phyloP scores from a whole-genome alignment of 1,140 invertebrate species.

The Drosophila kohkoa region DNA sequence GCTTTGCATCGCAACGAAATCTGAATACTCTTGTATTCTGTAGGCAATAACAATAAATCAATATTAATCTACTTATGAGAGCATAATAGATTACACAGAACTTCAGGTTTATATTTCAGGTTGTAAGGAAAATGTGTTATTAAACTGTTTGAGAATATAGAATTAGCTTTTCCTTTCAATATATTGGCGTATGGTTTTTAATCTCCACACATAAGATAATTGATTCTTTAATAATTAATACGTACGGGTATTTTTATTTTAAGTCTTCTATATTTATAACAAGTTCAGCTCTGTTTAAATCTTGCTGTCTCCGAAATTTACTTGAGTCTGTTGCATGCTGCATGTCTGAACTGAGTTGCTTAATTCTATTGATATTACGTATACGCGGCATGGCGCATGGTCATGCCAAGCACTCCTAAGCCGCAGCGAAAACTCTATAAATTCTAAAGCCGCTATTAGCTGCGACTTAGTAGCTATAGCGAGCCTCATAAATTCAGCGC shows the following conservation, averaged over 20 bases:
- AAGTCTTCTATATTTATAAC: too few species aligned
- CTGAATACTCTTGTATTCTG: constrained; percentile 26
- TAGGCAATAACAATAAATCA: constrained; percentile 4
- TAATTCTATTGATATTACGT: constrained; percentile 60
- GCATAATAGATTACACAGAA: neutral
- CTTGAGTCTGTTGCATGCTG: neutral
- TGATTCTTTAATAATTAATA: neutral
- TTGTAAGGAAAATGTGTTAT: neutral
- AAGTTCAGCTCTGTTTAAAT: neutral
- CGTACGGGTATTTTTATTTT: neutral
- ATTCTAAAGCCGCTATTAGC: constrained; percentile 81
- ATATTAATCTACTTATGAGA: constrained; percentile 14
- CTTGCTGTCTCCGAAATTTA: neutral
- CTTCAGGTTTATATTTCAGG: neutral
- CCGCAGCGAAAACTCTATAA: constrained; percentile 71
- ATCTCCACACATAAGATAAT: neutral
- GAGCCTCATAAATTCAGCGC: constrained; percentile 45
- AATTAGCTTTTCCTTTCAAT: neutral
- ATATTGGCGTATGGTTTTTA: neutral
- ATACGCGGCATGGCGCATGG: constrained; percentile 33
- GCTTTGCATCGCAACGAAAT: neutral
- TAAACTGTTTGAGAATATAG: neutral
- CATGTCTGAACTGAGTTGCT: constrained; percentile 11
- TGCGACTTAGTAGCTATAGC: constrained; percentile 66
- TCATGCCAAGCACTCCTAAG: constrained; percentile 61